Percentiles rank a stretch among this genome's conserved stretches.
Evolutionary conservation across 2,888 invertebrate species (phyloP).

Genomic region (Ectemnius lituratus): DNA sequence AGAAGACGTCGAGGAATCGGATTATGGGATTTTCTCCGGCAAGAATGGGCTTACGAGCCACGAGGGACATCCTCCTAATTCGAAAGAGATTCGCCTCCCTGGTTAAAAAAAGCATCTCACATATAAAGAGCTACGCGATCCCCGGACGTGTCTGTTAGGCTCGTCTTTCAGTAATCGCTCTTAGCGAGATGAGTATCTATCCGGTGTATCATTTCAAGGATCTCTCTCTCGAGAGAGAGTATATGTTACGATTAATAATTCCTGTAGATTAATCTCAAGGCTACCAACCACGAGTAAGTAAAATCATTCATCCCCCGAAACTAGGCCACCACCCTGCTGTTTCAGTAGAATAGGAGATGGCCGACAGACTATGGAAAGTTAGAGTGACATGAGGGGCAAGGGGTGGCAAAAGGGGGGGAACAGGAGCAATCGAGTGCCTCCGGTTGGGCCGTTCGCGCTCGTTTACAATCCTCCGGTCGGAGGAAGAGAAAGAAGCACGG

Average conservation of each 20-base stretch:
- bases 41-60: constrained; percentile 12
- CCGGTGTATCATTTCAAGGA: neutral
- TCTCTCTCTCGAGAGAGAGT: neutral
- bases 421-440: constrained; percentile 19
- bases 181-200: neutral
- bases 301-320: too few relatives aligned
- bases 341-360: neutral
- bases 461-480: constrained; percentile 17
- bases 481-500: constrained; percentile 3
- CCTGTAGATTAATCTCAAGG: neutral
- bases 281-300: too few relatives aligned
- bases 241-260: neutral
- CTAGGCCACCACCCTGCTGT: constrained; percentile 14
- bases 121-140: neutral
- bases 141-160: neutral
- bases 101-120: neutral
- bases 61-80: constrained; percentile 10
- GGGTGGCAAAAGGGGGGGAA: constrained; percentile 19
- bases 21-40: constrained; percentile 44
- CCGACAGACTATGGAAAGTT: neutral
- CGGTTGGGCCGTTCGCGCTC: constrained; percentile 16
- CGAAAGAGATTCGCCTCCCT: neutral
- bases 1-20: constrained; percentile 39
- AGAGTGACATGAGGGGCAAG: neutral
- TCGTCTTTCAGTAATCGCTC: neutral